Percentiles rank a stretch among this genome's conserved stretches.
Evolutionary conservation across 92 coral and sea anemone genomes (phyloP).

Genomic region (Muricea muricata): DNA sequence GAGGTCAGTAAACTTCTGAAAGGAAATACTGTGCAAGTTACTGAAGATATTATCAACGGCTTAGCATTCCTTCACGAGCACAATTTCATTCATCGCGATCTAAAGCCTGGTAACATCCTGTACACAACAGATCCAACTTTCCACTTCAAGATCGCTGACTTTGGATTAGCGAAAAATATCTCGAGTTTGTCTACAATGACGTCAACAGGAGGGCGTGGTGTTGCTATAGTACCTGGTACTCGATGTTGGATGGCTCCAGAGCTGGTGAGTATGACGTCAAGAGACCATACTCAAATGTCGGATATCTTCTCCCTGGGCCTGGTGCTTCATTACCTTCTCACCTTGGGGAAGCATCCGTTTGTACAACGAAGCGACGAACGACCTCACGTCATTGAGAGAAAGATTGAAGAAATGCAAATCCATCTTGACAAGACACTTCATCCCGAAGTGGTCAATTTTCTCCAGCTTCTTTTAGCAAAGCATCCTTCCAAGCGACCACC

Average conservation of each 20-base stretch:
- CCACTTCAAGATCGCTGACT: slow-evolving; percentile 71
- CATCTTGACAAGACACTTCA: slow-evolving; percentile 41
- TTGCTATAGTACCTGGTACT: slow-evolving; percentile 67
- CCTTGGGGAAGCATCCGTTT: slow-evolving; percentile 72
- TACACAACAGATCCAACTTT: slow-evolving; percentile 51
- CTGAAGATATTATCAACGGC: slow-evolving; percentile 56
- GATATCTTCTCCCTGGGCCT: slow-evolving; percentile 74
- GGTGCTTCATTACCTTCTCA: slow-evolving; percentile 67
- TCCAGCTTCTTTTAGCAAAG: slow-evolving; percentile 30
- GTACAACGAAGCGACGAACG: slow-evolving; percentile 2
- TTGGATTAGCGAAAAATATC: slow-evolving; percentile 67
- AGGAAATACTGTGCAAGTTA: neutral
- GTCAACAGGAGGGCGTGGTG: slow-evolving; percentile 44
- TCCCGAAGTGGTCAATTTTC: slow-evolving; percentile 44
- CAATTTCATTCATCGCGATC: slow-evolving; percentile 69
- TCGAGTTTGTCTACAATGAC: slow-evolving; percentile 33
- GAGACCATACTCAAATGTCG: slow-evolving; percentile 51
- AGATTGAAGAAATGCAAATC: slow-evolving; percentile 38
- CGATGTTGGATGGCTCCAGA: slow-evolving; percentile 89
- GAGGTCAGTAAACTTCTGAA: neutral
- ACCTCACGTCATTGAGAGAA: slow-evolving; percentile 62
- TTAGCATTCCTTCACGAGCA: slow-evolving; percentile 56
- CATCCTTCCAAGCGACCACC: slow-evolving; percentile 46
- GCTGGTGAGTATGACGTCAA: slow-evolving; percentile 51
- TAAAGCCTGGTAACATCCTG: slow-evolving; percentile 78